A percentile compares a stretch with the other conserved stretches of the same genome.
These are phyloP conservation scores for Drosophila rufa DNA, from an alignment of 1,140 invertebrate genomes.

Conservation along the genomic window DNA sequence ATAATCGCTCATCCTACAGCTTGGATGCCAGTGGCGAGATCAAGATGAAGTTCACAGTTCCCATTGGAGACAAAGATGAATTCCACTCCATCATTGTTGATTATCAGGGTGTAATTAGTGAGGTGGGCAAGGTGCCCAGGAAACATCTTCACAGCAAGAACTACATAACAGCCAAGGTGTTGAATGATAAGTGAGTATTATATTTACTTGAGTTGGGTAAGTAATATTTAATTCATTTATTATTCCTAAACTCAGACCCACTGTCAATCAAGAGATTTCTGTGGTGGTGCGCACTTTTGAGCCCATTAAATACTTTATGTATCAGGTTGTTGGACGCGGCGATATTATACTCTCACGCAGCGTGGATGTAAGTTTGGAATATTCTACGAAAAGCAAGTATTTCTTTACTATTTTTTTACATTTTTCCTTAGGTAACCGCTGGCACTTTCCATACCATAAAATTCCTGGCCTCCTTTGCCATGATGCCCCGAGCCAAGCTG, in stretches of 20 bases:
- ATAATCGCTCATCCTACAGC: slow-evolving; percentile 87
- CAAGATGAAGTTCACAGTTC: slow-evolving; percentile 90
- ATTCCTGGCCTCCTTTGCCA: slow-evolving; percentile 91
- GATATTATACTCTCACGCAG: slow-evolving; percentile 91
- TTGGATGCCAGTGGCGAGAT: slow-evolving; percentile 90
- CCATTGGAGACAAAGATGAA: slow-evolving; percentile 86
- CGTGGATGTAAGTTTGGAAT: slow-evolving; percentile 86
- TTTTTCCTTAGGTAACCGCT: slow-evolving; percentile 56
- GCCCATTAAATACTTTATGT: slow-evolving; percentile 91
- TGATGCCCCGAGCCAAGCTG: slow-evolving; percentile 94
- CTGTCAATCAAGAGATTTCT: slow-evolving; percentile 91
- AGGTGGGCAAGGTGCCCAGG: slow-evolving; percentile 91
- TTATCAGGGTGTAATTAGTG: slow-evolving; percentile 87
- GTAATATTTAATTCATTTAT: neutral
- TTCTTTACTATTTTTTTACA: neutral
- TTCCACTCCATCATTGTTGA: slow-evolving; percentile 85
- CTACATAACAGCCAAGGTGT: slow-evolving; percentile 90
- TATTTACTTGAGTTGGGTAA: neutral
- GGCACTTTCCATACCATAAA: slow-evolving; percentile 85
- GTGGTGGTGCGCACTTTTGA: slow-evolving; percentile 93
- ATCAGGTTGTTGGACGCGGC: slow-evolving; percentile 94
- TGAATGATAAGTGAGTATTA: slow-evolving; percentile 87
- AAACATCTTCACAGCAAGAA: slow-evolving; percentile 90
- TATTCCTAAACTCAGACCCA: slow-evolving; percentile 84
- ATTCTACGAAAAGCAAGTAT: too few relatives aligned